phyloP scores from a whole-genome alignment of 2,113 vertebrate genomes.

The Tupaia chinensis region DNA sequence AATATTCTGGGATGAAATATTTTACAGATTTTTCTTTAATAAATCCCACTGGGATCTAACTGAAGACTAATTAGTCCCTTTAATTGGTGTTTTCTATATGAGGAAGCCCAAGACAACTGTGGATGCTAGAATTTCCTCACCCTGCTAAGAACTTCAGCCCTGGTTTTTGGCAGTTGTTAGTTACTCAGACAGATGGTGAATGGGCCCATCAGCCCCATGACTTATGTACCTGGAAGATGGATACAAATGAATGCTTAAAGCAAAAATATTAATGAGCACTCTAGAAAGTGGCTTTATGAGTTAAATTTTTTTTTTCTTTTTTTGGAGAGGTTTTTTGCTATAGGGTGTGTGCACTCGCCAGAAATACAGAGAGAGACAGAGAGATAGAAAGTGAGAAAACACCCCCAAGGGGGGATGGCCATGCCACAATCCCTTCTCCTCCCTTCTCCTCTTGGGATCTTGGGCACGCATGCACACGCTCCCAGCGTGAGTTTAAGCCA shows the following conservation, averaged over 20 bases:
- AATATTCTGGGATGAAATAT: slow-evolving; percentile 60
- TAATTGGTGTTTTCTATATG: slow-evolving; percentile 70
- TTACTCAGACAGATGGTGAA: slow-evolving; percentile 77
- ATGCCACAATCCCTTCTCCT: no score
- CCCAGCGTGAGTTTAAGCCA: no score
- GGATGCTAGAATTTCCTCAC: slow-evolving; percentile 38
- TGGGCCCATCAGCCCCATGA: slow-evolving; percentile 52
- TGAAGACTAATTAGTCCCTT: slow-evolving; percentile 77
- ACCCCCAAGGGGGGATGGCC: no score
- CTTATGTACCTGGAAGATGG: slow-evolving; percentile 45
- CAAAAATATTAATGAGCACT: slow-evolving; percentile 27
- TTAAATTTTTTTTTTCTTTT: not conserved
- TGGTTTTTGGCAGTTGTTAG: slow-evolving; percentile 69
- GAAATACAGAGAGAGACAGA: no score
- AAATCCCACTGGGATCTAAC: slow-evolving; percentile 70
- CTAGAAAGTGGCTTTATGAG: slow-evolving; percentile 31
- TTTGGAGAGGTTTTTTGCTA: no score
- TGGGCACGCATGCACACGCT: no score
- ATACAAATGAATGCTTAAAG: slow-evolving; percentile 31
- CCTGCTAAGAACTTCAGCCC: slow-evolving; percentile 47
- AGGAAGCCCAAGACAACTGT: slow-evolving; percentile 57
- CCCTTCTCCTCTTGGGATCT: no score
- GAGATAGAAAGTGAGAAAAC: no score
- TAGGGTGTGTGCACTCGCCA: no score
- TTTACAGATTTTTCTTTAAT: slow-evolving; percentile 76